Conservation (phyloP, 1,140 invertebrate species). For the Lordiphosa clarofinis region DNA sequence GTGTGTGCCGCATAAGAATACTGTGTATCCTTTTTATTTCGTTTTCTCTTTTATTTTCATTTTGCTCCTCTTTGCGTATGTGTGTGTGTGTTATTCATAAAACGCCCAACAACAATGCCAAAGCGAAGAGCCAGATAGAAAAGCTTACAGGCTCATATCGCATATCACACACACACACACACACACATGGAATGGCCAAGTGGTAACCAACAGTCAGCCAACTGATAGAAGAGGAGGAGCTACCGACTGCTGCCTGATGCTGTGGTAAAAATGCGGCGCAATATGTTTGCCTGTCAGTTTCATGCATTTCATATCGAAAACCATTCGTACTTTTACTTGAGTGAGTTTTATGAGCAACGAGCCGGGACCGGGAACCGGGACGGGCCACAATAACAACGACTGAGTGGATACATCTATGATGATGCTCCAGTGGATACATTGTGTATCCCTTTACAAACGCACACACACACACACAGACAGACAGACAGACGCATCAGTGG, state of each 20-base stretch:
- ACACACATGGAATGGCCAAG: constrained; percentile 36
- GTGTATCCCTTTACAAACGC: constrained; percentile 44
- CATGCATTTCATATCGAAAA: constrained; percentile 78
- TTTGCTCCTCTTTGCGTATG: neutral
- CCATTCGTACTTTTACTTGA: constrained; percentile 77
- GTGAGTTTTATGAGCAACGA: constrained; percentile 75
- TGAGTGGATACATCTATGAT: constrained; percentile 67
- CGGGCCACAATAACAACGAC: constrained; percentile 43
- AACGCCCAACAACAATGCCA: constrained; percentile 46
- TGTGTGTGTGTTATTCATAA: constrained; percentile 31
- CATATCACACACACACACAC: constrained; percentile 30
- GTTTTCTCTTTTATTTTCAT: constrained; percentile 17
- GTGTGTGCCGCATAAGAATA: constrained; percentile 47
- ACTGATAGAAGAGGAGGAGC: constrained; percentile 33
- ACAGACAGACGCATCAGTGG: constrained; percentile 40
- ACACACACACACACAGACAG: constrained; percentile 8
- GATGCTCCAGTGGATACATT: constrained; percentile 70
- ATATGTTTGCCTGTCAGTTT: constrained; percentile 76
- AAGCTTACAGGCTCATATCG: constrained; percentile 21
- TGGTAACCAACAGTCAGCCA: constrained; percentile 66
- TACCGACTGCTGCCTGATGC: constrained; percentile 12
- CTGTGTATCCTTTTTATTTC: constrained; percentile 25
- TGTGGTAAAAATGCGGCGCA: constrained; percentile 53
- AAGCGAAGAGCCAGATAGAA: constrained; percentile 3
- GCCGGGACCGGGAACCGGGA: constrained; percentile 20